Evolutionary conservation across 2,797 vertebrate genomes (phyloP).

Genomic region (Poliocrania exsul): DNA sequence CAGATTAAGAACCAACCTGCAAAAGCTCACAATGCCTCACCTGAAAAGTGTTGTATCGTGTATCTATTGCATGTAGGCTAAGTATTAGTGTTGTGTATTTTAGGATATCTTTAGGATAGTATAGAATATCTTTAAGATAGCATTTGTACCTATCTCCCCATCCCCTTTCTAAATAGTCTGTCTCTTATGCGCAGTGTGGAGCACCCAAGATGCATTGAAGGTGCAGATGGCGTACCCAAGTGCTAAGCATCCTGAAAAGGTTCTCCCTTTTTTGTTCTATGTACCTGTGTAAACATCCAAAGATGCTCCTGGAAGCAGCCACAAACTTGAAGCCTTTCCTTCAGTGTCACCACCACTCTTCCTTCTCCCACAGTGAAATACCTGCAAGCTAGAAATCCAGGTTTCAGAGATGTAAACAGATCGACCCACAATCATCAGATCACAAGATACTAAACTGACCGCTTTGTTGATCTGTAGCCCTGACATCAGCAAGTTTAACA

Average conservation of each 20-base stretch:
- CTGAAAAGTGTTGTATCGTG: neutral
- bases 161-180: neutral
- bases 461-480: neutral
- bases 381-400: neutral
- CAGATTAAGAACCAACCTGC: neutral
- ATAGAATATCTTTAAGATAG: neutral
- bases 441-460: neutral
- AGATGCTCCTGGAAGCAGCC: neutral
- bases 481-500: neutral
- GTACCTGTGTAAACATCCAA: neutral
- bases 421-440: accelerated
- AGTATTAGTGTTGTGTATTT: neutral
- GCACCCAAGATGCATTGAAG: neutral
- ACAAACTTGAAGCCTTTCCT: neutral
- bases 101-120: neutral
- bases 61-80: neutral
- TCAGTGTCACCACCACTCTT: neutral
- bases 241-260: neutral
- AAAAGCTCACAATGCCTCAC: neutral
- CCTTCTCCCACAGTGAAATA: neutral
- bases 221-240: neutral
- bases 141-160: neutral
- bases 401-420: neutral
- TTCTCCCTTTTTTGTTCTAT: neutral
- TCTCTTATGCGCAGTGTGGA: neutral